Evolutionary conservation across 2,888 invertebrate genomes (phyloP), one percentile per base, ranked within the genome.

Genomic region (Rugalucina vietnamica): DNA sequence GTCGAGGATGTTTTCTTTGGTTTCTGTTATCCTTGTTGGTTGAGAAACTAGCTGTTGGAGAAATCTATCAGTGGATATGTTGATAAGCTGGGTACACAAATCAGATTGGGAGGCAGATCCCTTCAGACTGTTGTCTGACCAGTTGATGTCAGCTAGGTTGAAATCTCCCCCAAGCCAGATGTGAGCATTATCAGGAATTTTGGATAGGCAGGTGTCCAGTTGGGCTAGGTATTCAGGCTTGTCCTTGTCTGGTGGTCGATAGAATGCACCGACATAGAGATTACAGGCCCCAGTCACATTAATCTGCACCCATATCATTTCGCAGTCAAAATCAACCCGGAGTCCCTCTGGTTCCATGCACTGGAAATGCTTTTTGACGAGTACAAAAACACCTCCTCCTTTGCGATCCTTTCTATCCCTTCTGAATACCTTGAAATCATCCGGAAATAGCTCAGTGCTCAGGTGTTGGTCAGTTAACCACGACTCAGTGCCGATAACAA

Each of bases 311-410:
- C 81, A 86, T 0, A 84, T 76, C 21, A 84, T 21, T 37, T 84
- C 77, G 75, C 69, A 81, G 65, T 86, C 65, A 4, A 21, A 49
- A 36, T 69, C 54, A 2, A 5, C 12, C 0, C 39, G 75, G 12
- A 86, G 69, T 54, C 82, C 86, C 34, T 71, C 73, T 0, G 82
- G 81, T 49, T 81, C 79, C 3, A 69, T 39, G 36, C 84, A 84
- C 0, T 27, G 24, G 37, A 50, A 76, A 12, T 69, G 54, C 70
- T 81, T 39, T 1, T 79, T 77, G 0, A 77, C 65, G 0, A 82
- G 72, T 8, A 85, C 27, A 36, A 82, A 82, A 0, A 81, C 78
- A 0, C 69, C 50, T 0, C 76, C 69, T 24, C 81, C 81, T 32
- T 34, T 71, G 32, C 12, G 60, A 1, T 70, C 12, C 27, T 29